Percentiles rank a stretch among this genome's conserved stretches.
Evolutionary conservation across 2,797 vertebrate species (phyloP).

Genomic region (Anisognathus igniventris): DNA sequence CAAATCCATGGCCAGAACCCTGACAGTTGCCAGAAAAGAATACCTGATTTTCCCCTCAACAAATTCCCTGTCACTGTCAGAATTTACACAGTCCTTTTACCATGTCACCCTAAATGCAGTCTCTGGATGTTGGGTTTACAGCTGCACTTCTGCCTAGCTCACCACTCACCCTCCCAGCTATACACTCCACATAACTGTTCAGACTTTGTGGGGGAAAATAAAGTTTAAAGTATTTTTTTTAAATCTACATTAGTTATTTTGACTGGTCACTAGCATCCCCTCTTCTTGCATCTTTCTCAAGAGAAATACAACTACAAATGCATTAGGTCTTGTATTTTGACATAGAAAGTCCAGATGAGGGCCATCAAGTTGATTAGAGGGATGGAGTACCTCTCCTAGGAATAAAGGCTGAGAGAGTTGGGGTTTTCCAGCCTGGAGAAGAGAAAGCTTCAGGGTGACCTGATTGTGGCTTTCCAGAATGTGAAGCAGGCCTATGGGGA

Average conservation of each 20-base stretch:
- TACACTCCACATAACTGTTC: not conserved
- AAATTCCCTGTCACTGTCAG: not conserved
- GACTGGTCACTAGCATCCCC: not conserved
- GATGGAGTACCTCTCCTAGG: not conserved
- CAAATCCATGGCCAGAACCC: not conserved
- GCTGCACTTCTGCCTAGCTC: not conserved
- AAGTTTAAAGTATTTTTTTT: not conserved
- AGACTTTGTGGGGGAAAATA: not conserved
- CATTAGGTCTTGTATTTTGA: not conserved
- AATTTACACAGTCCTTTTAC: not conserved
- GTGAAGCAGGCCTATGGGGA: not conserved
- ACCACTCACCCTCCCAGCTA: not conserved
- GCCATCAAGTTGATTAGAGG: not conserved
- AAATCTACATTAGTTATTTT: not conserved
- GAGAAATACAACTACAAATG: not conserved
- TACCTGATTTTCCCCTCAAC: not conserved
- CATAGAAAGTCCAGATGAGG: not conserved
- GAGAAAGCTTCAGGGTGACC: not conserved
- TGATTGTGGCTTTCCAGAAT: not conserved
- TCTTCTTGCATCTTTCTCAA: not conserved
- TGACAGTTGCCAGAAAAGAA: not conserved
- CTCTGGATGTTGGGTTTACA: not conserved
- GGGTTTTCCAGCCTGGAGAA: not conserved
- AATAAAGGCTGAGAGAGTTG: not conserved
- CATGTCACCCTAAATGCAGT: not conserved